A percentile compares a stretch with the other conserved stretches of the same genome.
phyloP scores from a whole-genome alignment of 2,797 vertebrate genomes.

The Peromyscus attwateri region DNA sequence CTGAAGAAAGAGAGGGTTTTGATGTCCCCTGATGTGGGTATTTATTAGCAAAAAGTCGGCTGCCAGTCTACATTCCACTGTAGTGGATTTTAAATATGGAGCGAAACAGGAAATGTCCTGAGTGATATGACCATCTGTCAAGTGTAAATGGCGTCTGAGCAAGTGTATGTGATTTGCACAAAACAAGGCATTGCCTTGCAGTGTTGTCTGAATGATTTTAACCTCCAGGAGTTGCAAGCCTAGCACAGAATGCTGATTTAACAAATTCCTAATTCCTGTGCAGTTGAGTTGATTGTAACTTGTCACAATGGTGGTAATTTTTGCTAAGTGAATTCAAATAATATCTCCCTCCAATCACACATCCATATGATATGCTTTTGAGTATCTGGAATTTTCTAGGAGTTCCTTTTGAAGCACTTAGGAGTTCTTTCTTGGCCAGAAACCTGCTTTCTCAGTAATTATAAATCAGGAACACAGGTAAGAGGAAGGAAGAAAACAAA shows the following conservation, averaged over 20 bases:
- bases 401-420: conserved; percentile 79
- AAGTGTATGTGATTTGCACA: conserved; percentile 78
- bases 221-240: conserved; percentile 55
- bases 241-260: conserved; percentile 61
- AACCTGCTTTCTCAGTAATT: conserved; percentile 83
- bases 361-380: conserved; percentile 63
- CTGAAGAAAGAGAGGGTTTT: conserved; percentile 64
- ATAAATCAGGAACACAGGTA: conserved; percentile 79
- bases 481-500: conserved; percentile 76
- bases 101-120: conserved; percentile 78
- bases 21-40: conserved; percentile 64
- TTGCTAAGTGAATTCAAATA: conserved; percentile 74
- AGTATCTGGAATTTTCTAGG: conserved; percentile 75
- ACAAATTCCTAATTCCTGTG: conserved; percentile 22
- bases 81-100: conserved; percentile 80
- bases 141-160: conserved; percentile 82
- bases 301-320: conserved; percentile 69
- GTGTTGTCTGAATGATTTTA: conserved; percentile 68
- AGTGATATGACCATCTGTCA: conserved; percentile 83
- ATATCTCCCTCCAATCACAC: conserved; percentile 65
- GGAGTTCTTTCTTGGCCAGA: conserved; percentile 72
- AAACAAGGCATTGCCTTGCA: conserved; percentile 70
- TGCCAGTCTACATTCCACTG: conserved; percentile 61
- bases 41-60: conserved; percentile 55
- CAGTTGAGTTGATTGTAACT: conserved; percentile 38